phyloP scores from a whole-genome alignment of 1,140 invertebrate species.

The Apis florea region DNA sequence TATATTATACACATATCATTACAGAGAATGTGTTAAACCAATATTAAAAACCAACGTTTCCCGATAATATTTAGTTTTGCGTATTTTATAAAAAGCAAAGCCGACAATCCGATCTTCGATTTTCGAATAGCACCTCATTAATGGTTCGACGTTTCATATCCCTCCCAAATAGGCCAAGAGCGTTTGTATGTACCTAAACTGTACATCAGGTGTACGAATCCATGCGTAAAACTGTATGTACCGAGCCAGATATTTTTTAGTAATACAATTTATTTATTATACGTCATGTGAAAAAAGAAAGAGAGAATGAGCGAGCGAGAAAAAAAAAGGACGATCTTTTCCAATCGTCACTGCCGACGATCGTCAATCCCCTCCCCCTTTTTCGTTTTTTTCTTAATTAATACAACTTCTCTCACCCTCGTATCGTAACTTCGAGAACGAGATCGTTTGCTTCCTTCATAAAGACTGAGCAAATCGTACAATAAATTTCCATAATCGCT shows the following conservation, averaged over 20 bases:
- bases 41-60: background rate
- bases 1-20: too few species aligned
- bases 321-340: conserved; percentile 31
- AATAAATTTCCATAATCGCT: conserved; percentile 46
- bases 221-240: conserved; percentile 58
- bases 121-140: background rate
- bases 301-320: background rate
- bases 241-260: conserved; percentile 66
- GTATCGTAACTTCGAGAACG: conserved; percentile 24
- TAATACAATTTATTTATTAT: conserved; percentile 72
- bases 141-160: conserved; percentile 37
- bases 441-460: conserved; percentile 47
- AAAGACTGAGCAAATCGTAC: conserved; percentile 60
- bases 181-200: conserved; percentile 64
- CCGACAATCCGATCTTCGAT: background rate
- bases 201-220: conserved; percentile 53
- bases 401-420: background rate
- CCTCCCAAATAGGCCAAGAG: conserved; percentile 50
- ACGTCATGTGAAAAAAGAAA: conserved; percentile 11
- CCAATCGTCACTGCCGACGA: conserved; percentile 44
- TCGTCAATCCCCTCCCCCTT: conserved; percentile 3
- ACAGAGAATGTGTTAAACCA: background rate
- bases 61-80: background rate
- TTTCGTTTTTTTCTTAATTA: background rate
- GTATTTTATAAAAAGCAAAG: background rate